phyloP scores from a whole-genome alignment of 2,888 invertebrate genomes.

The Acronicta psi region DNA sequence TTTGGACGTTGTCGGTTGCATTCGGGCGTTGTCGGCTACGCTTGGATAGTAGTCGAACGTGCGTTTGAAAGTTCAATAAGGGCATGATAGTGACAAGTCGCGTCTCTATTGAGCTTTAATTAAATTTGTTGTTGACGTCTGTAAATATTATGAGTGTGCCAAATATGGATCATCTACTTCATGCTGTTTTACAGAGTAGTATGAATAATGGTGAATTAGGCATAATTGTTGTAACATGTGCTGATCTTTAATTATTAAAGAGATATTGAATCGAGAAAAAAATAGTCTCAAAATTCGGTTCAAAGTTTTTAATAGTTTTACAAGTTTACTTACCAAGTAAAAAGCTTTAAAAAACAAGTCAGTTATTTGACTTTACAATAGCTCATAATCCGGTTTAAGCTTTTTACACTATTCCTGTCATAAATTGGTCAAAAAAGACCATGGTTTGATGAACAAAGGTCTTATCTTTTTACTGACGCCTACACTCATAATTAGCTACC shows the following conservation, averaged over 20 bases:
- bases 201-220: no score
- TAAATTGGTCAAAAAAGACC: constrained; percentile 18
- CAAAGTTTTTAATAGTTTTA: no score
- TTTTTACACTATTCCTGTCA: constrained; percentile 1
- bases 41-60: constrained; percentile 52
- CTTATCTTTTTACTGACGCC: constrained; percentile 42
- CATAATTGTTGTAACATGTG: no score
- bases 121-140: constrained; percentile 67
- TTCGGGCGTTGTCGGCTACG: constrained; percentile 54
- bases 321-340: no score
- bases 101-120: constrained; percentile 65
- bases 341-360: no score
- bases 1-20: constrained; percentile 54
- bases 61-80: constrained; percentile 71
- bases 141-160: constrained; percentile 28
- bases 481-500: constrained; percentile 35
- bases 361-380: no score
- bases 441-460: constrained; percentile 30
- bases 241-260: no score
- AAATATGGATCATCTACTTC: constrained; percentile 17
- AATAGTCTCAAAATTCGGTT: no score
- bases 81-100: constrained; percentile 56
- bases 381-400: neutral
- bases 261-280: no score
- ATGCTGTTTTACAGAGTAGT: neutral